A percentile compares a stretch with the other conserved stretches of the same genome.
These are phyloP conservation scores for Bombus breviceps DNA, from an alignment of 1,140 invertebrate genomes.

Conservation along the genomic window DNA sequence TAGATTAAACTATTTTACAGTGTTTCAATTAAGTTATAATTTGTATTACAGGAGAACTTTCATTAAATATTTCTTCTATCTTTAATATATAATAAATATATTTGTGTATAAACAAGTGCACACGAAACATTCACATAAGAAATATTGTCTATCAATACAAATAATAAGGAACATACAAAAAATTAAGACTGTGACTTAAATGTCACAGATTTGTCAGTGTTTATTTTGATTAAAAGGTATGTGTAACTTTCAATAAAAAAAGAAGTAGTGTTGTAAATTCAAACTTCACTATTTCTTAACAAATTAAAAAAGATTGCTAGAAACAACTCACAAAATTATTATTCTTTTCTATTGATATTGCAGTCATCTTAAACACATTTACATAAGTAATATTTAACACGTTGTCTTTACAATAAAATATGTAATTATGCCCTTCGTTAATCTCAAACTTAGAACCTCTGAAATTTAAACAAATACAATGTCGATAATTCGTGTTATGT, in stretches of 20 bases:
- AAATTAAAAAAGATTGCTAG: not conserved
- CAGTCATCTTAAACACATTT: not conserved
- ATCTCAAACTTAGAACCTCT: not conserved
- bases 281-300: not conserved
- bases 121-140: not conserved
- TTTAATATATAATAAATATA: constrained; percentile 30
- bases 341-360: constrained; percentile 4
- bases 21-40: constrained; percentile 27
- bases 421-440: not conserved
- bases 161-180: constrained; percentile 21
- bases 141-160: constrained; percentile 42
- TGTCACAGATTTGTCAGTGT: not conserved
- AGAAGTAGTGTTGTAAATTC: not conserved
- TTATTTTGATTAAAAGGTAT: constrained; percentile 17
- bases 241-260: not conserved
- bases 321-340: not conserved
- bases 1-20: constrained; percentile 44
- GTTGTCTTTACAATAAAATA: constrained; percentile 1
- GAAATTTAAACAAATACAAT: not conserved
- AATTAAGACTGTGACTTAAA: constrained; percentile 39
- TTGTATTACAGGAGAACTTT: constrained; percentile 17
- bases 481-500: not conserved
- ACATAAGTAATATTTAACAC: not conserved
- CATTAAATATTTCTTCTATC: constrained; percentile 18
- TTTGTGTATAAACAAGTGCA: not conserved